These are phyloP conservation scores for Coenobita brevimanus DNA, from an alignment of 1,140 invertebrate species.

Conservation along the genomic window DNA sequence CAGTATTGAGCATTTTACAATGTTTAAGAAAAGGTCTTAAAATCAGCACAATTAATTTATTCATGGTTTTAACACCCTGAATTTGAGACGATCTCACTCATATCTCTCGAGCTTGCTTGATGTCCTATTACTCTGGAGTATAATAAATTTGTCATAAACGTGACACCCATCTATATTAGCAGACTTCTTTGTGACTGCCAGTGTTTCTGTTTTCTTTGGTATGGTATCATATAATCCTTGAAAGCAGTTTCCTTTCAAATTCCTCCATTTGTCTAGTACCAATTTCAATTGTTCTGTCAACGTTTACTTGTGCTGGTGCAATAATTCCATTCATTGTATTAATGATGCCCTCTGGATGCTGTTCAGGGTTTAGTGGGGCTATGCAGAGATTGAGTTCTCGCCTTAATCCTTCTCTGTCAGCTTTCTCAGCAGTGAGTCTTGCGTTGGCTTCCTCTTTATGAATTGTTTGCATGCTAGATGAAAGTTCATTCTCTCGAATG, in stretches of 20 bases:
- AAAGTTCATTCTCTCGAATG: constrained; percentile 29
- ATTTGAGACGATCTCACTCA: no score
- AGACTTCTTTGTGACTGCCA: constrained; percentile 16
- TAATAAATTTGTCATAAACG: constrained; percentile 19
- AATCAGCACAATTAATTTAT: no score
- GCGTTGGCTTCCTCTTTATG: no score
- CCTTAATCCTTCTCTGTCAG: no score
- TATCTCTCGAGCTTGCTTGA: constrained; percentile 28
- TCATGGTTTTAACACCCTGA: no score
- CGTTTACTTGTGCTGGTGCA: constrained; percentile 20
- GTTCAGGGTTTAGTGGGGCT: no score
- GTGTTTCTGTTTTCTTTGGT: constrained; percentile 7
- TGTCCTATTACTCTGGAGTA: constrained; percentile 24
- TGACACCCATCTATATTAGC: not conserved
- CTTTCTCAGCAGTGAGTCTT: constrained; percentile 6
- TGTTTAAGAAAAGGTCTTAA: no score
- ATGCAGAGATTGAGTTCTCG: no score
- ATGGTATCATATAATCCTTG: constrained; percentile 31
- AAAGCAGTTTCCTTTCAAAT: constrained; percentile 18
- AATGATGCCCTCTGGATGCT: not conserved
- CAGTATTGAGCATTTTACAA: no score
- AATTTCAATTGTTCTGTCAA: no score
- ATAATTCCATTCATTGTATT: constrained; percentile 16
- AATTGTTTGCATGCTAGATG: constrained; percentile 31
- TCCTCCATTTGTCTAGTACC: no score